phyloP scores from a whole-genome alignment of 2,888 invertebrate species.

The Chironomus riparius region DNA sequence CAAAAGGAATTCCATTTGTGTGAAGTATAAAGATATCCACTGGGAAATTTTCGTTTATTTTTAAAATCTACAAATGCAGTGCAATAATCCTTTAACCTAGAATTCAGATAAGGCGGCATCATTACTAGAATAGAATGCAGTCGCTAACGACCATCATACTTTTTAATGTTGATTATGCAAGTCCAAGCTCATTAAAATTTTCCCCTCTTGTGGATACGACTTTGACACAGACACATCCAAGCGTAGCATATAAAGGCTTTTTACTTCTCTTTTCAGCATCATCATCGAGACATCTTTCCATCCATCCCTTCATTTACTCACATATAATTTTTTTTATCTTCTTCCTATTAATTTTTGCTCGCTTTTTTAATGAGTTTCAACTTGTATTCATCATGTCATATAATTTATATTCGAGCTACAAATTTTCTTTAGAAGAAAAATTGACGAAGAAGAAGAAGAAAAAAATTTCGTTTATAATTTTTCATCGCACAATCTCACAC shows the following conservation, averaged over 20 bases:
- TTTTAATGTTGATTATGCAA: neutral
- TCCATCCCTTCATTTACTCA: neutral
- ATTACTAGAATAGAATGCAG: conserved; percentile 5
- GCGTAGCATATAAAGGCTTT: no score
- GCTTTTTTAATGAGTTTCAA: conserved; percentile 22
- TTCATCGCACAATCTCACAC: no score
- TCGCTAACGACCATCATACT: conserved; percentile 7
- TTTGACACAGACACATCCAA: no score
- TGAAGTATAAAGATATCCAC: no score
- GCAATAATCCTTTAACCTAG: neutral
- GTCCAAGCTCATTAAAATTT: conserved; percentile 19
- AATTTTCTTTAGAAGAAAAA: neutral
- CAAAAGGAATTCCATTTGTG: no score
- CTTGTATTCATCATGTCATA: conserved; percentile 16
- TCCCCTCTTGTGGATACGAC: neutral
- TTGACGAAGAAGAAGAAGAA: neutral
- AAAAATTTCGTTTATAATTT: neutral
- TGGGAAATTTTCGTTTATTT: no score
- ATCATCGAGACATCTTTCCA: no score
- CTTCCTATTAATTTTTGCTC: neutral
- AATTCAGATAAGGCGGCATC: neutral
- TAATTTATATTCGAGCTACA: neutral
- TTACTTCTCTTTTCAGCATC: no score
- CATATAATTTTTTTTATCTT: neutral
- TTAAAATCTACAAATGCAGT: no score